A percentile compares a stretch with the other conserved stretches of the same genome.
phyloP scores from a whole-genome alignment of 2,797 vertebrate genomes.

The Gymnothorax javanicus region DNA sequence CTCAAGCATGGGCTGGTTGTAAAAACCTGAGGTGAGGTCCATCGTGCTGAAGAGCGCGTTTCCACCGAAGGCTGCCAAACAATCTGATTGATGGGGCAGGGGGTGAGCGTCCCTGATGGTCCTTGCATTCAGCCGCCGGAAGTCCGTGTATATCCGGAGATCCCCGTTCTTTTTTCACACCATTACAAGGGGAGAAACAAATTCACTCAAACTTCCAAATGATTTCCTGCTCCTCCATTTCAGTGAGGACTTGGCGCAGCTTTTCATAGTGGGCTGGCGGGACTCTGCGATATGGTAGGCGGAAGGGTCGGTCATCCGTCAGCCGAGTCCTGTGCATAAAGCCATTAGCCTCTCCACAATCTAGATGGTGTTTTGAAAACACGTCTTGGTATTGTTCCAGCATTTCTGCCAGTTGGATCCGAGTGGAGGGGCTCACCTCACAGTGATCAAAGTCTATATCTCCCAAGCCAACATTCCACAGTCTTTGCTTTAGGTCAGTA shows the following conservation, averaged over 20 bases:
- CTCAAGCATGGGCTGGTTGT: no score
- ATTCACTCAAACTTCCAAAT: constrained; percentile 34
- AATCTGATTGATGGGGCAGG: background rate
- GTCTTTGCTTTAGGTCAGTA: background rate
- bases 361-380: constrained; percentile 33
- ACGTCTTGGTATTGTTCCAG: constrained; percentile 21
- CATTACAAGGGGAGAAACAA: constrained; percentile 5
- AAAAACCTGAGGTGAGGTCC: background rate
- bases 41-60: no score
- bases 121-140: background rate
- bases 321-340: constrained; percentile 34
- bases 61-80: background rate
- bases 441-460: constrained; percentile 24
- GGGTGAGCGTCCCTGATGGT: background rate
- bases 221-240: constrained; percentile 31
- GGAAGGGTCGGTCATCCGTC: constrained; percentile 32
- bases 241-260: constrained; percentile 19
- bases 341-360: constrained; percentile 27
- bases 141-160: constrained; percentile 30
- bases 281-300: constrained; percentile 24
- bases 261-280: constrained; percentile 32
- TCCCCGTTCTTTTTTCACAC: constrained; percentile 12
- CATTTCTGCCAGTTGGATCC: no score
- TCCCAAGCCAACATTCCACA: constrained; percentile 26
- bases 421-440: background rate